Evolutionary conservation across 1,140 invertebrate species (phyloP).

Genomic region (Drosophila nebulosa): DNA sequence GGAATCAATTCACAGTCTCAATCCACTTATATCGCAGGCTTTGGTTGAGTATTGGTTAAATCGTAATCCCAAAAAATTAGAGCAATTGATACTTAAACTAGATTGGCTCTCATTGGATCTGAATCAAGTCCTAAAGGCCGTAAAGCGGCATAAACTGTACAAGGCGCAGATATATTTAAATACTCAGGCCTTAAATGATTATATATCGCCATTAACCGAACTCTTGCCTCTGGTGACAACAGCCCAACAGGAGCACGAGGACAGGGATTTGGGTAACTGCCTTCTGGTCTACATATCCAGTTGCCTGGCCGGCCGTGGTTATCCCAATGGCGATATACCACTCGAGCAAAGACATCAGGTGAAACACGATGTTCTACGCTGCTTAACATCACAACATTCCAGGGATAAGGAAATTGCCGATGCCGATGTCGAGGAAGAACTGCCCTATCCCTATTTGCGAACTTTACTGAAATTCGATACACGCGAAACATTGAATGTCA

Average conservation of each 20-base stretch:
- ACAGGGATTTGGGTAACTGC: slow-evolving; percentile 90
- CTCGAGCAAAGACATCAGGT: slow-evolving; percentile 86
- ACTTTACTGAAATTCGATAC: slow-evolving; percentile 93
- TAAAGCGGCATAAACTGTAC: slow-evolving; percentile 89
- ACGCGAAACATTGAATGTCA: slow-evolving; percentile 93
- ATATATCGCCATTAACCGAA: slow-evolving; percentile 91
- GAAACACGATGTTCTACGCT: slow-evolving; percentile 88
- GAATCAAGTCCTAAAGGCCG: slow-evolving; percentile 92
- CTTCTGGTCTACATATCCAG: slow-evolving; percentile 96
- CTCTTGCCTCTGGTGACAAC: slow-evolving; percentile 83
- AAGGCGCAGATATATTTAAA: slow-evolving; percentile 95
- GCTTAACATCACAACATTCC: slow-evolving; percentile 86
- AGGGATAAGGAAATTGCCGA: slow-evolving; percentile 81
- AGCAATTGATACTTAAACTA: slow-evolving; percentile 90
- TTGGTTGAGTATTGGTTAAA: slow-evolving; percentile 84
- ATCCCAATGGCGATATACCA: slow-evolving; percentile 92
- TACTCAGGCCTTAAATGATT: slow-evolving; percentile 92
- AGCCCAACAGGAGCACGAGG: slow-evolving; percentile 50
- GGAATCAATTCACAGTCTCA: slow-evolving; percentile 81
- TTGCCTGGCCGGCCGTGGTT: slow-evolving; percentile 94
- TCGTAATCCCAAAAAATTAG: slow-evolving; percentile 84
- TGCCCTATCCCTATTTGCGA: slow-evolving; percentile 89
- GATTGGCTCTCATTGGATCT: slow-evolving; percentile 93
- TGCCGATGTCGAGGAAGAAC: slow-evolving; percentile 85
- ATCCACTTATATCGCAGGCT: slow-evolving; percentile 86